Evolutionary conservation across 1,140 invertebrate species (phyloP).

Genomic region (Sipha flava): DNA sequence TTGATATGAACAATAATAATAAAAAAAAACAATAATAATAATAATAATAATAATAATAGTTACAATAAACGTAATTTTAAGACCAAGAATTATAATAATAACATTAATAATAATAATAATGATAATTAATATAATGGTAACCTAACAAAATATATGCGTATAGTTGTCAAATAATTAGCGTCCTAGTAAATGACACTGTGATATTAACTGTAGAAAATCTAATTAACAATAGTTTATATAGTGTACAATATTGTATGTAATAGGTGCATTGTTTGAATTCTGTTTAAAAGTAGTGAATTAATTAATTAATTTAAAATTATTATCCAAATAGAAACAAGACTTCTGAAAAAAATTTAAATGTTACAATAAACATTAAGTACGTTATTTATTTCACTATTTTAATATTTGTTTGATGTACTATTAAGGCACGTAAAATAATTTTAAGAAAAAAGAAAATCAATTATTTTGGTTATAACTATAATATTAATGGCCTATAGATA

Average conservation of each 20-base stretch:
- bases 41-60: not conserved
- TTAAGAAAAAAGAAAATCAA: not conserved
- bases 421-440: constrained; percentile 31
- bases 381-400: not conserved
- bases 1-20: not conserved
- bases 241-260: not conserved
- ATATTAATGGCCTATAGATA: not conserved
- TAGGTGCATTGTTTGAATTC: not conserved
- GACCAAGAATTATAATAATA: not conserved
- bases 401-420: not conserved
- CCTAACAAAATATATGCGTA: not conserved
- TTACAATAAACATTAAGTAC: not conserved
- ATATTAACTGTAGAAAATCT: not conserved
- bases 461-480: not conserved
- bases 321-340: not conserved
- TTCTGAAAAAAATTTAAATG: not conserved
- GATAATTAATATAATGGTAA: not conserved
- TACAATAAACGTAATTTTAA: no score
- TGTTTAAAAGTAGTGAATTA: not conserved
- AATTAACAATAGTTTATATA: not conserved
- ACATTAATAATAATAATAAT: not conserved
- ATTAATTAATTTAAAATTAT: not conserved
- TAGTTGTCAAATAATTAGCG: not conserved
- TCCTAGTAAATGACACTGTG: not conserved
- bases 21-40: not conserved